Percentiles rank a stretch among this genome's conserved stretches.
Conservation (phyloP, 2,888 invertebrate genomes). For the Temnothorax unifasciatus region DNA sequence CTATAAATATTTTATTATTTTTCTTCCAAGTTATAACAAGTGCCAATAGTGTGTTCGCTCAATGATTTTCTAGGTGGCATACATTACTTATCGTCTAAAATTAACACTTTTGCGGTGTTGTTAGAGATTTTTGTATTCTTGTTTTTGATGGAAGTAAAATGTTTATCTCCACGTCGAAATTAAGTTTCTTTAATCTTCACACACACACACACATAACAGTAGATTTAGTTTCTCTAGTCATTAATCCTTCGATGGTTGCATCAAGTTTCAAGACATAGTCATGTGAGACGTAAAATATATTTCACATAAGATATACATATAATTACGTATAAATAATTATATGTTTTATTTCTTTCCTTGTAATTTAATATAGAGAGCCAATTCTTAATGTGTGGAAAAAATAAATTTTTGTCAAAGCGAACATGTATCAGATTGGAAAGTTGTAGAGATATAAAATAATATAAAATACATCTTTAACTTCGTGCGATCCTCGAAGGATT, state of each 20-base stretch:
- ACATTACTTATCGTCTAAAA: conserved; percentile 27
- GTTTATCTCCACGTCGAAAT: background rate
- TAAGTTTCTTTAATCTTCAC: background rate
- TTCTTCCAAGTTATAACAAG: background rate
- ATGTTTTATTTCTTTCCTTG: background rate
- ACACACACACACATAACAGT: background rate
- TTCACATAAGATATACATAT: background rate
- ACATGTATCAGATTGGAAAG: background rate
- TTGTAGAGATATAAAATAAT: conserved; percentile 1
- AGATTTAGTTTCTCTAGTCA: background rate
- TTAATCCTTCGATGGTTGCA: background rate
- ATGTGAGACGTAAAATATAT: background rate
- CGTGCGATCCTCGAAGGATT: background rate
- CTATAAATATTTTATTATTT: conserved; percentile 34
- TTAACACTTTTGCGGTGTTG: background rate
- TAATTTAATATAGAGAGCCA: background rate
- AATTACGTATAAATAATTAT: background rate
- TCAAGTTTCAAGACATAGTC: background rate
- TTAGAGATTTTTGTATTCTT: background rate
- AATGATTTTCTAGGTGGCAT: conserved; percentile 24
- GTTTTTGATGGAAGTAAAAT: background rate
- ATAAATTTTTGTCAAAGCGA: background rate
- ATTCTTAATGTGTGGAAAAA: background rate
- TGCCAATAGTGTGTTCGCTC: conserved; percentile 6
- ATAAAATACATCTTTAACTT: background rate